phyloP scores from a whole-genome alignment of 2,797 vertebrate species.

The Sebastes hubbsi region DNA sequence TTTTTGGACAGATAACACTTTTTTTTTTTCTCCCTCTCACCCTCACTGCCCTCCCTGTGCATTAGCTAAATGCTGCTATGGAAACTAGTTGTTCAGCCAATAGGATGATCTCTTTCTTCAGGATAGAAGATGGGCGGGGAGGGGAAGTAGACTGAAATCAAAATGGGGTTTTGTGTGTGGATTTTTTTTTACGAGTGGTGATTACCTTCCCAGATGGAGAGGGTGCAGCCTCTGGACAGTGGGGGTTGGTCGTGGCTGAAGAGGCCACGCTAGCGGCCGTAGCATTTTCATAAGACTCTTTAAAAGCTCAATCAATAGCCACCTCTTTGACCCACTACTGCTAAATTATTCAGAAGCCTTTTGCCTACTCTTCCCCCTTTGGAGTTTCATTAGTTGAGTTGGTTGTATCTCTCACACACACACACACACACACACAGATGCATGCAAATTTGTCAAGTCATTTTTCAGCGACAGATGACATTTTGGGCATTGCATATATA shows the following conservation, averaged over 20 bases:
- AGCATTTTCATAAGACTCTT: constrained; percentile 87
- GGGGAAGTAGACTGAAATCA: constrained; percentile 70
- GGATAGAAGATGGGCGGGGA: constrained; percentile 44
- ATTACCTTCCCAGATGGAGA: constrained; percentile 88
- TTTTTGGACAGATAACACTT: constrained; percentile 67
- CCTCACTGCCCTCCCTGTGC: constrained; percentile 59
- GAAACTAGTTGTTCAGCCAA: constrained; percentile 72
- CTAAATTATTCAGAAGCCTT: constrained; percentile 92
- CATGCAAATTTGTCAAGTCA: constrained; percentile 20
- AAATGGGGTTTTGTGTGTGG: constrained; percentile 61
- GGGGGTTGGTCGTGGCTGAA: constrained; percentile 47
- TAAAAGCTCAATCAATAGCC: constrained; percentile 90
- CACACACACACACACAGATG: neutral
- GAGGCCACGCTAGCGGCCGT: constrained; percentile 81
- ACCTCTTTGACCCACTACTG: constrained; percentile 83
- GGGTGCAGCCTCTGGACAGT: constrained; percentile 63
- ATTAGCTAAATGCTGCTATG: constrained; percentile 77
- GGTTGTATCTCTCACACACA: constrained; percentile 58
- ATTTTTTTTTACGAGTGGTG: constrained; percentile 66
- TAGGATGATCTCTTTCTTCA: constrained; percentile 58
- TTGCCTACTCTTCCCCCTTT: constrained; percentile 56
- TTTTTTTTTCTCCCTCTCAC: constrained; percentile 46
- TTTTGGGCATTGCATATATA: constrained; percentile 63
- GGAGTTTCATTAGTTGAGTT: constrained; percentile 85
- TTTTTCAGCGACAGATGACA: constrained; percentile 64